Base-by-base conservation (phyloP, 30 jellyfish, hydroid and myxozoan species). In the Sanderia malayensis region DNA sequence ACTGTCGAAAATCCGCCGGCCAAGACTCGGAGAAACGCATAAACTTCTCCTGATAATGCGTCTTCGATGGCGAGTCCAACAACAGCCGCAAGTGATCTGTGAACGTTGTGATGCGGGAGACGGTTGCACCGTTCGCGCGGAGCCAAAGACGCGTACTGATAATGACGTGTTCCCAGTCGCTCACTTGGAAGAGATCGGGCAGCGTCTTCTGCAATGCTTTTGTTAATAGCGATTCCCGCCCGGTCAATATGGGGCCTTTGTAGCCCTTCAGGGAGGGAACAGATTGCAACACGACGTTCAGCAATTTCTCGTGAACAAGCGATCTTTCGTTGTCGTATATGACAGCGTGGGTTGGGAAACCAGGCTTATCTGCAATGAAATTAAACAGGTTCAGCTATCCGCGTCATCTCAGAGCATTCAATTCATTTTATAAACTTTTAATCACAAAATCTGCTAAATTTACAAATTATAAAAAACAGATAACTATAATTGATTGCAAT, bases 161-260 rank as follows among this genome's bases (percentile, higher is more conserved):
- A 44, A 88, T 65, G 15, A 88, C 45, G 28, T 70, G 83, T 61
- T 88, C 97, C 97, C 97, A 88, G 74, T 88, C 97, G 62, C 83
- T 70, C 32, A 88, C 89, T 6, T 87, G 92, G 21, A 79, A 70
- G 82, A 90, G 81, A 44, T 81, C 74, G 31, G 94, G 97, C 57
- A 88, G 82, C 10, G 47, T 65, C 15, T 81, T 46, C 20, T 64
- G 68, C 28, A 88, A 47, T 31, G 73, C 66, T 1, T 90, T 55
- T 8, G 95, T 53, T 29, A 81, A 21, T 1, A 86, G 21, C 18
- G 83, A 58, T 23, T 88, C 94, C 31, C 87, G 88, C 47, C 86
- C 83, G 10, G 91, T 82, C 0, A 88, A 62, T 23, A 88, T 84
- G 17, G 95, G 89, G 20, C 92, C 81, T 57, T 75, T 84, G 76